Percentiles rank a stretch among this genome's conserved stretches.
These are phyloP conservation scores for Sebastes glaucus DNA, from an alignment of 2,797 vertebrate genomes.

Conservation along the genomic window DNA sequence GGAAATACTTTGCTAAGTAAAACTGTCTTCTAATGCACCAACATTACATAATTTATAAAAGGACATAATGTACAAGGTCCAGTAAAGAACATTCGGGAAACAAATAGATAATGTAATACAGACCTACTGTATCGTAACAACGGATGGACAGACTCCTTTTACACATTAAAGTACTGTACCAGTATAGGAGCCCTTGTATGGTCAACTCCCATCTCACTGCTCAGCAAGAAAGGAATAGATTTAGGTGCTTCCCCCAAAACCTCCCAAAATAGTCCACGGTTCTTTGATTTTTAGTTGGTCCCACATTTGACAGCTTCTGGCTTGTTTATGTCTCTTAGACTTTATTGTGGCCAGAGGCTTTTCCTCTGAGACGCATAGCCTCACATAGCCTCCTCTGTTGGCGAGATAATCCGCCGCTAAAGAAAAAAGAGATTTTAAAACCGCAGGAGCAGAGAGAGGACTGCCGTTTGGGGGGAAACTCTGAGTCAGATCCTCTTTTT, in stretches of 20 bases:
- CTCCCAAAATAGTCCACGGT: conserved; percentile 43
- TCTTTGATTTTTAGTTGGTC: conserved; percentile 34
- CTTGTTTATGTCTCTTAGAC: conserved; percentile 27
- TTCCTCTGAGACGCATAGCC: conserved; percentile 13
- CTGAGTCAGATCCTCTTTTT: conserved; percentile 26
- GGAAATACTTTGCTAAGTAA: neutral
- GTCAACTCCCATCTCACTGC: conserved; percentile 3
- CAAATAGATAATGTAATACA: neutral
- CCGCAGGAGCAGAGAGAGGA: neutral
- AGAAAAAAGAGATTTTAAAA: conserved; percentile 18
- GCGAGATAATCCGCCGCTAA: conserved; percentile 16
- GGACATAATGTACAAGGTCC: neutral
- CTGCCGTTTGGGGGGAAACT: conserved; percentile 1
- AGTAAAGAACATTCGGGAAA: neutral
- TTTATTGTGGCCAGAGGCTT: conserved; percentile 50
- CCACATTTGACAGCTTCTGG: conserved; percentile 9
- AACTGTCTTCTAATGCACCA: neutral
- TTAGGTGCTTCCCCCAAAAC: conserved; percentile 43
- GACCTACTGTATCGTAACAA: neutral
- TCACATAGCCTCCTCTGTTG: conserved; percentile 25
- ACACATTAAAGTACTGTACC: neutral
- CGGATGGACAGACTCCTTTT: neutral
- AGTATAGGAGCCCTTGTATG: neutral
- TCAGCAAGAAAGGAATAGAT: conserved; percentile 27
- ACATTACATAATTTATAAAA: neutral